Evolutionary conservation across 2,113 vertebrate species (phyloP).

Genomic region (Spermophilus dauricus): DNA sequence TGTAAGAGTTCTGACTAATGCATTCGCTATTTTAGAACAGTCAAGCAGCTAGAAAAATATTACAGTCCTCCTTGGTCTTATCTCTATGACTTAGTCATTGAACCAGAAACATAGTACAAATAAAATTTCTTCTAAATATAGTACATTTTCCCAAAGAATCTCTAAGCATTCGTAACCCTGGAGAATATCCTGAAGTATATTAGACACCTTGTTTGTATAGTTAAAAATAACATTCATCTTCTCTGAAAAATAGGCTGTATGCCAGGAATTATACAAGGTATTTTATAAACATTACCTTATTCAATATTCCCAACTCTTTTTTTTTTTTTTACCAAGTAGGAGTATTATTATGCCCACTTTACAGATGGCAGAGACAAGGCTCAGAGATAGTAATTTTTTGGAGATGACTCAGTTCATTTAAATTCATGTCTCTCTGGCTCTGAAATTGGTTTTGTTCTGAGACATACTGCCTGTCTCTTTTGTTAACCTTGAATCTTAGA

Average conservation of each 20-base stretch:
- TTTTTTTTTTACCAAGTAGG: neutral
- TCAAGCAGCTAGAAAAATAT: slow-evolving; percentile 56
- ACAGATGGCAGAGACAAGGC: neutral
- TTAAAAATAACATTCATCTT: slow-evolving; percentile 68
- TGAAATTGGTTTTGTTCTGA: neutral
- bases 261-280: neutral
- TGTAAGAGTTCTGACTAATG: slow-evolving; percentile 47
- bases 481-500: slow-evolving; percentile 11
- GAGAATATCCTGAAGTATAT: slow-evolving; percentile 36
- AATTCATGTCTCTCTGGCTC: neutral
- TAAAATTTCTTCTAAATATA: slow-evolving; percentile 64
- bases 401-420: slow-evolving; percentile 47
- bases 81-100: slow-evolving; percentile 59
- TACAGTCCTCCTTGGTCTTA: slow-evolving; percentile 30
- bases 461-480: neutral
- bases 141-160: slow-evolving; percentile 42
- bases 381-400: slow-evolving; percentile 49
- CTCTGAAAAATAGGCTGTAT: slow-evolving; percentile 32
- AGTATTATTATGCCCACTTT: slow-evolving; percentile 38
- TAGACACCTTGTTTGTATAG: slow-evolving; percentile 10
- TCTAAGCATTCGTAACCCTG: slow-evolving; percentile 50
- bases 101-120: slow-evolving; percentile 59
- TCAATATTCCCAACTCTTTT: slow-evolving; percentile 26
- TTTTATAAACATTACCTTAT: slow-evolving; percentile 44
- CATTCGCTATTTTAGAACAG: slow-evolving; percentile 38